Conservation (phyloP, 2,113 vertebrate species). For the Lepus europaeus region DNA sequence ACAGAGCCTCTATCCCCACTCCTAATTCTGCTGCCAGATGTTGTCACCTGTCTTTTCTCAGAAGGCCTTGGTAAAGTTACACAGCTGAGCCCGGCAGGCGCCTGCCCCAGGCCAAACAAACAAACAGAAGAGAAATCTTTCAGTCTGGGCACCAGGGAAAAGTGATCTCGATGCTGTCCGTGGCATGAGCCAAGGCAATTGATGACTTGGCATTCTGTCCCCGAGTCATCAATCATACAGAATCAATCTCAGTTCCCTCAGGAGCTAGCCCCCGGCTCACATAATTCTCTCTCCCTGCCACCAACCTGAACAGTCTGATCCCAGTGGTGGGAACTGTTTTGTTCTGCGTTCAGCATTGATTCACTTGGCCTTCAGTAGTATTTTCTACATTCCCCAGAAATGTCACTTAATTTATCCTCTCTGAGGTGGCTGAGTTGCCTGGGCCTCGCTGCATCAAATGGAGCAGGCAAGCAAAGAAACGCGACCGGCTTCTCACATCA, state of each 20-base stretch:
- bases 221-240: constrained; percentile 90
- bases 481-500: constrained; percentile 15
- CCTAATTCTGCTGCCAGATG: constrained; percentile 55
- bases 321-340: constrained; percentile 88
- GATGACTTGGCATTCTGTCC: constrained; percentile 90
- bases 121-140: constrained; percentile 84
- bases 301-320: constrained; percentile 87
- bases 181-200: constrained; percentile 87
- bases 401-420: constrained; percentile 86
- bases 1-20: background rate
- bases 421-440: constrained; percentile 76
- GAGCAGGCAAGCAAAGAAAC: constrained; percentile 14
- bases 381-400: constrained; percentile 88
- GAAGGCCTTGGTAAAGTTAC: constrained; percentile 72
- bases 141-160: constrained; percentile 85
- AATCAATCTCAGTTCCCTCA: constrained; percentile 89
- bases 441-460: constrained; percentile 39
- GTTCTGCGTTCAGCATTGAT: constrained; percentile 89
- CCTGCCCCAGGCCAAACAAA: constrained; percentile 84
- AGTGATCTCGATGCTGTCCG: constrained; percentile 89
- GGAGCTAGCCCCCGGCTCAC: constrained; percentile 87
- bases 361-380: constrained; percentile 88
- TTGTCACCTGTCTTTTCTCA: constrained; percentile 79
- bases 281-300: constrained; percentile 89
- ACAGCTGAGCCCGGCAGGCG: constrained; percentile 72